phyloP scores from a whole-genome alignment of 1,140 invertebrate species.

The Neodiprion virginianus region DNA sequence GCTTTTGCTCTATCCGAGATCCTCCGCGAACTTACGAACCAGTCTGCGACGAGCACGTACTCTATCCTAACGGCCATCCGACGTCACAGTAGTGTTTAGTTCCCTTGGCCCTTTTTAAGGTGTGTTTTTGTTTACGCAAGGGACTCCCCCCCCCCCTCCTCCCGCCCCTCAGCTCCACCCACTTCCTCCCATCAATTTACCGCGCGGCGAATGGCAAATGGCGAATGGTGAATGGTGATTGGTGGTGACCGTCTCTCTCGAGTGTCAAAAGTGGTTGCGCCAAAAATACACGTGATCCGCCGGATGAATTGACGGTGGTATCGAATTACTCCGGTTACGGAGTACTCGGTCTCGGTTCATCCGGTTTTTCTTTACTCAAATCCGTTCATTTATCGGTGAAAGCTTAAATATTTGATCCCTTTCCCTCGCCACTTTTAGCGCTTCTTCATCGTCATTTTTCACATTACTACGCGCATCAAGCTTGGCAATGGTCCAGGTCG shows the following conservation, averaged over 20 bases:
- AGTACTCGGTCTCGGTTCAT: not conserved
- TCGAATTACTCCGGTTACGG: constrained; percentile 15
- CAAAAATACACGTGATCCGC: constrained; percentile 42
- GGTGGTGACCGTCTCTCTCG: constrained; percentile 11
- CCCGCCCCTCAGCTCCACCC: not conserved
- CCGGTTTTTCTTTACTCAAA: not conserved
- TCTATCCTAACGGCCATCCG: constrained; percentile 31
- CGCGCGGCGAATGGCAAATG: not conserved
- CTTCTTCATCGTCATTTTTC: constrained; percentile 12
- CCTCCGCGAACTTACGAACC: constrained; percentile 30
- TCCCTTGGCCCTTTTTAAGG: constrained; percentile 25
- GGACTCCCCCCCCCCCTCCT: not conserved
- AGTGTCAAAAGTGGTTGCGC: constrained; percentile 23
- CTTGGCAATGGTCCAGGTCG: constrained; percentile 9
- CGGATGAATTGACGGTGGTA: constrained; percentile 17
- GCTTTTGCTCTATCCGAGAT: constrained; percentile 21
- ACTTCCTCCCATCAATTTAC: not conserved
- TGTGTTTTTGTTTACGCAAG: constrained; percentile 21
- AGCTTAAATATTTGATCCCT: not conserved
- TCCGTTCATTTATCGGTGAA: not conserved
- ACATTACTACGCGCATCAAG: not conserved
- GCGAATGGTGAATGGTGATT: constrained; percentile 3
- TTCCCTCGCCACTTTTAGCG: not conserved
- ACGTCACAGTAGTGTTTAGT: constrained; percentile 19
- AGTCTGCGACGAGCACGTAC: constrained; percentile 46